Base-by-base conservation (phyloP, 2,113 vertebrate species). In the Neogobius melanostomus region DNA sequence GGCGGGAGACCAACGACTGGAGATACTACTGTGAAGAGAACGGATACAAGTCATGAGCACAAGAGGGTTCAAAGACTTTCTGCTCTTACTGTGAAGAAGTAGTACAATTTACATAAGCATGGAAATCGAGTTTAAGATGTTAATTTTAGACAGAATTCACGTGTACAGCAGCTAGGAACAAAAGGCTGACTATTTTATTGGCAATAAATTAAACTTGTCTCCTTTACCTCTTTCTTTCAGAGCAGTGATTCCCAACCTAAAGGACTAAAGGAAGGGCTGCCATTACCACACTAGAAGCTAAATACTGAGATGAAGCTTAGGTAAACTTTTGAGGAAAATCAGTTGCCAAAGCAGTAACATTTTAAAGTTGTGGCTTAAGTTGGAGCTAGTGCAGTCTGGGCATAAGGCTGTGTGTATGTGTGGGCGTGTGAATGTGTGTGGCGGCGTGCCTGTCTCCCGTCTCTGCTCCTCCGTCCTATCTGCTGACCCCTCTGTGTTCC, bases 401-500 rank as follows among this genome's bases (percentile, higher is more conserved):
- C 59, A 61, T 61, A 44, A n/a, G 42, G 28, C 12, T 72, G 66
- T 54, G 54, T 72, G 69, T 75, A 64, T 57, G 74, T 72, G 81
- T 87, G 61, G 69, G 64, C 80, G 71, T 74, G 74, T 76, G 68
- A 47, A 63, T 54, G 80, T 61, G 79, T 59, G 82, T 68, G 78
- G 72, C 77, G 74, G 83, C 79, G 82, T 82, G 83, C 72, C 74
- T 69, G 73, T 61, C 28, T 82, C 82, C 90, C 88, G 86, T 92
- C 90, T 90, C 81, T 75, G 85, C 86, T 90, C 84, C 84, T 82
- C 84, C 83, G 81, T 91, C 91, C 87, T 93, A 93, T 94, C 93
- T 91, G 85, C 85, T 94, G 92, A 94, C 93, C 93, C 90, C 89
- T 91, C 89, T 90, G 86, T 93, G 92, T 94, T 93, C 85, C 85